Percentiles rank a stretch among this genome's conserved stretches.
phyloP scores from a whole-genome alignment of 37 sponge, comb jelly and placozoan species.

The Cladorhizidae sp. region DNA sequence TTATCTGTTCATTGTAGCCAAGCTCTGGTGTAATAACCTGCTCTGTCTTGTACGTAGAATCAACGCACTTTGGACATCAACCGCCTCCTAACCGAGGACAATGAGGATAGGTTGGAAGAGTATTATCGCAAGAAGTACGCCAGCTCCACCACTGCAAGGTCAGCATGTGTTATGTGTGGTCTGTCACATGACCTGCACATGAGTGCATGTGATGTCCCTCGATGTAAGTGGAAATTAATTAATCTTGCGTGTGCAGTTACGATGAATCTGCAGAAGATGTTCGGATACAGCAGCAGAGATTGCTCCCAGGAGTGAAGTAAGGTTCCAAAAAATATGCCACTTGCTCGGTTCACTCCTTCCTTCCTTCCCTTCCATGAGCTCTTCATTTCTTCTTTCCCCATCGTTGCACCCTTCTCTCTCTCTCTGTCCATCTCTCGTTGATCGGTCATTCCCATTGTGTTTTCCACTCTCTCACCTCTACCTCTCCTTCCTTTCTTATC shows the following conservation, averaged over 20 bases:
- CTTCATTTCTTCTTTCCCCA: not conserved
- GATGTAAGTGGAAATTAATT: no score
- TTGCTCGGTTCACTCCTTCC: no score
- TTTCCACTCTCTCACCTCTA: no score
- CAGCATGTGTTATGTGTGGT: no score
- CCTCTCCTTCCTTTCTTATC: no score
- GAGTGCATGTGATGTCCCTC: not conserved
- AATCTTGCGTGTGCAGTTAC: conserved; percentile 26
- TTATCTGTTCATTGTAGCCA: no score
- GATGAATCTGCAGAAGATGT: conserved; percentile 69
- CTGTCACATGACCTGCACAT: no score
- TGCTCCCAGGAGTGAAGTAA: conserved; percentile 95
- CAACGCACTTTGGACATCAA: conserved; percentile 50
- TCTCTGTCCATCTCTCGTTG: not conserved
- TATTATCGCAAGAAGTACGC: conserved; percentile 87
- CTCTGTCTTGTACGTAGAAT: conserved; percentile 21
- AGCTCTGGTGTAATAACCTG: no score
- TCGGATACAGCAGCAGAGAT: conserved; percentile 88
- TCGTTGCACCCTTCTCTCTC: not conserved
- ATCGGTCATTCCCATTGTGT: no score
- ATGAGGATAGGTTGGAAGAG: conserved; percentile 76
- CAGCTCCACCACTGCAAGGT: conserved; percentile 53
- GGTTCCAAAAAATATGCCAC: not conserved
- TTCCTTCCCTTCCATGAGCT: not conserved
- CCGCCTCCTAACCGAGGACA: conserved; percentile 60